Evolutionary conservation across 2,797 vertebrate genomes (phyloP).

Genomic region (Thaleichthys pacificus): DNA sequence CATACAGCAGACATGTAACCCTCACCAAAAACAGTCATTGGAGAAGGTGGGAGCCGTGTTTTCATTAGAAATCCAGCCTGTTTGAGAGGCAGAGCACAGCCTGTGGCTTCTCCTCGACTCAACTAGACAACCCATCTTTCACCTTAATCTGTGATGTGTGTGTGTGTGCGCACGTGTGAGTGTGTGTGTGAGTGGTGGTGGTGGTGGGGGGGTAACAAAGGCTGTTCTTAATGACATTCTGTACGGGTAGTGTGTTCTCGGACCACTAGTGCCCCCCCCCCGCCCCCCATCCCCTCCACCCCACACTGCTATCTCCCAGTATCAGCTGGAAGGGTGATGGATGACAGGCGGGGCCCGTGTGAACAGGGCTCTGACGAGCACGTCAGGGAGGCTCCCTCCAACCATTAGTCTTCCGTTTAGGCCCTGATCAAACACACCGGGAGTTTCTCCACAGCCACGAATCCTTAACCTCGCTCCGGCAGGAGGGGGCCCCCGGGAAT

Average conservation of each 20-base stretch:
- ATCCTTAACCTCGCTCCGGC: constrained; percentile 51
- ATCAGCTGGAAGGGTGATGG: constrained; percentile 72
- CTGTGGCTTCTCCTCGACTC: constrained; percentile 27
- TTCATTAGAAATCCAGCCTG: background rate
- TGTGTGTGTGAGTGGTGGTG: constrained; percentile 3
- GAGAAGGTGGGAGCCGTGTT: no score
- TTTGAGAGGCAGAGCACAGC: constrained; percentile 6
- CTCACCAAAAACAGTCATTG: background rate
- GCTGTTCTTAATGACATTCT: constrained; percentile 36
- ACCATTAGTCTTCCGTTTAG: constrained; percentile 76
- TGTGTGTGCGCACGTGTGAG: background rate
- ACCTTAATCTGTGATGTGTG: constrained; percentile 19
- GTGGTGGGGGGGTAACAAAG: constrained; percentile 39
- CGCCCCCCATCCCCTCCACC: constrained; percentile 17
- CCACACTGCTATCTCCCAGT: constrained; percentile 69
- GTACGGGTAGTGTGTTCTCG: constrained; percentile 29
- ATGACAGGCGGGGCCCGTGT: constrained; percentile 57
- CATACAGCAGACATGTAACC: background rate
- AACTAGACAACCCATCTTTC: constrained; percentile 27
- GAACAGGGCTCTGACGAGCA: constrained; percentile 69
- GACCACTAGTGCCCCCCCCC: constrained; percentile 34
- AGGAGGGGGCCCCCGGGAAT: constrained; percentile 41
- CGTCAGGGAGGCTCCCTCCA: constrained; percentile 67
- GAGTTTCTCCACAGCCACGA: constrained; percentile 71
- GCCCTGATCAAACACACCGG: constrained; percentile 42